Percentiles rank a stretch among this genome's conserved stretches.
phyloP scores from a whole-genome alignment of 2,113 vertebrate genomes.

The Megaceryle torquata region DNA sequence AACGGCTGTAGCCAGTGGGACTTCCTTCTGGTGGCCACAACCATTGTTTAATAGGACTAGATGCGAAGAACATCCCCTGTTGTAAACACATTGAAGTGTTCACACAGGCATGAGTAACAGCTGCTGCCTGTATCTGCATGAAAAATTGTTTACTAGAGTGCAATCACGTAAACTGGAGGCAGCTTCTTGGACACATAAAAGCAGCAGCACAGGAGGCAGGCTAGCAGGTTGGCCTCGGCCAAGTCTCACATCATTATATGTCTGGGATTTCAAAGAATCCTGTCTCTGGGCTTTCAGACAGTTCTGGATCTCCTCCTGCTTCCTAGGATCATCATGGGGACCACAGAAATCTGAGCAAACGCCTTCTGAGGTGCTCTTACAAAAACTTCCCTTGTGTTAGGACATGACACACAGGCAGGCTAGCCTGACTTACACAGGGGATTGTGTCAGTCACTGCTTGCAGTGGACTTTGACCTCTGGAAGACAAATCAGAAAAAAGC shows the following conservation, averaged over 20 bases:
- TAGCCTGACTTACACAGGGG: neutral
- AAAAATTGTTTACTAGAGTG: slow-evolving; percentile 58
- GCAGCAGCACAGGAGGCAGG: neutral
- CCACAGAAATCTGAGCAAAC: neutral
- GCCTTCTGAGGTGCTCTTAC: neutral
- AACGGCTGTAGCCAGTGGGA: neutral
- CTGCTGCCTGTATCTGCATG: slow-evolving; percentile 53
- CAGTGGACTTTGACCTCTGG: slow-evolving; percentile 45
- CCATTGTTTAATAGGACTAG: neutral
- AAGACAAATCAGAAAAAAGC: slow-evolving; percentile 45
- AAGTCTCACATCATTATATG: neutral
- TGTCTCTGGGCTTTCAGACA: neutral
- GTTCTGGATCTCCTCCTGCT: neutral
- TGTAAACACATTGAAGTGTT: slow-evolving; percentile 36
- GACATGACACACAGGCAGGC: neutral
- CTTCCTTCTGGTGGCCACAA: neutral
- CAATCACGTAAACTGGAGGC: slow-evolving; percentile 21
- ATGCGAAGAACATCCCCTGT: neutral
- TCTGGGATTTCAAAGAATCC: neutral
- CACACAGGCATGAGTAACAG: slow-evolving; percentile 57
- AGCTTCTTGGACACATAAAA: slow-evolving; percentile 13
- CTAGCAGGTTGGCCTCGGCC: neutral
- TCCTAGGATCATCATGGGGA: neutral
- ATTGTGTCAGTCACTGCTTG: neutral
- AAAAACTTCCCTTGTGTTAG: neutral